Evolutionary conservation across 2,888 invertebrate genomes (phyloP), one percentile per base, ranked within the genome.

Genomic region (Lepas anatifera): DNA sequence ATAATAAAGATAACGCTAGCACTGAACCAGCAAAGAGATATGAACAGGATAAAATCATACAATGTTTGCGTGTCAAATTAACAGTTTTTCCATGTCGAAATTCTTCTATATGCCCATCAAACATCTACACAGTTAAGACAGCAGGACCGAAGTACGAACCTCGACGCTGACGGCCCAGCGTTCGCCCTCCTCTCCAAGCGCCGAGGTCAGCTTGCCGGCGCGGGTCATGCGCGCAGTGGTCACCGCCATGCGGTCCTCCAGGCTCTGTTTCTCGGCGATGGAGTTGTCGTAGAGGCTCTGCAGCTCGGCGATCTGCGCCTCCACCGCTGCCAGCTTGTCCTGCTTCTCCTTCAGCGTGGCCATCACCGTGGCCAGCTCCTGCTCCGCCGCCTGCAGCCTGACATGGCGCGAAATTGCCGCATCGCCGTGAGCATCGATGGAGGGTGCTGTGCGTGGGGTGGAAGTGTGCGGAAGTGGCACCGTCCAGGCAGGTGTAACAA

Each of bases 311-410:
- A 96, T 95, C 76, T 97, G 95, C 78, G 93, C 90, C 78, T 97
- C 96, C 73, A 97, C 95, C 81, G 91, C 92, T 64, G 95, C 89
- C 95, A 97, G 95, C 67, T 95, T 86, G 76, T 90, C 91, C 79
- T 97, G 96, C 0, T 96, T 95, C 77, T 90, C 88, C 75, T 89
- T 89, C 0, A 94, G 83, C 76, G 93, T 87, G 58, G 86, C 87
- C 89, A 95, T 90, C 46, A 93, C 90, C 76, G 87, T 84, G 18
- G 88, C 84, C 77, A 92, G 89, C 77, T 92, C 89, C 75, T 83
- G 85, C 81, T 96, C 93, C 0, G 93, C 92, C 68, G 85, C 85
- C 73, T 85, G 85, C 70, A 94, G 81, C 79, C 90, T 90, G 11
- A 86, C 88, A 27, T n/a, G n/a, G n/a, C n/a, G n/a, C n/a, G n/a